Percentiles rank a stretch among this genome's conserved stretches.
Conservation (phyloP, 2,113 vertebrate genomes). For the Campylorhamphus procurvoides region DNA sequence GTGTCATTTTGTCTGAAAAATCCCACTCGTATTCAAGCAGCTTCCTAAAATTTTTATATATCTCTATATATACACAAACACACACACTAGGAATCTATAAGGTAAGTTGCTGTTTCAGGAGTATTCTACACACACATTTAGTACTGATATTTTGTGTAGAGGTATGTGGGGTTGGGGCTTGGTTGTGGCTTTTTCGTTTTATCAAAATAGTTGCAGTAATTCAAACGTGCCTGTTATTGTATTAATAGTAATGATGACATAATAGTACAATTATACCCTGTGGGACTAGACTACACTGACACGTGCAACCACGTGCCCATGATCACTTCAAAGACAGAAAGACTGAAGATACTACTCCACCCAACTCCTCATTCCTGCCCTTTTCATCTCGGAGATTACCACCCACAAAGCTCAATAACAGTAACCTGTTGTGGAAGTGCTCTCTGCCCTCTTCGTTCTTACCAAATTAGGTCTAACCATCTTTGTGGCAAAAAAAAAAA, state of each 20-base stretch:
- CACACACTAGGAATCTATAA: accelerated
- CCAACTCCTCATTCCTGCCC: background rate
- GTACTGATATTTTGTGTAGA: background rate
- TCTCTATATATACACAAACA: background rate
- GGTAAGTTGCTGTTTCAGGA: background rate
- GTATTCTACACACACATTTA: background rate
- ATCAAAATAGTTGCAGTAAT: background rate
- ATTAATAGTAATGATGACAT: background rate
- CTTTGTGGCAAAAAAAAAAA: background rate
- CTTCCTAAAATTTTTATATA: background rate
- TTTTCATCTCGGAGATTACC: constrained; percentile 22
- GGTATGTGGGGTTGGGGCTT: background rate
- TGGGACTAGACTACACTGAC: background rate
- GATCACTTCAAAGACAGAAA: constrained; percentile 7
- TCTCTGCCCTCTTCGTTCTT: background rate
- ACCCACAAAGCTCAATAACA: background rate
- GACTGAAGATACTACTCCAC: constrained; percentile 31
- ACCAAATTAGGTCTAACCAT: background rate
- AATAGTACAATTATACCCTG: constrained; percentile 11
- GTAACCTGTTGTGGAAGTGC: background rate
- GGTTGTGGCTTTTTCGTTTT: background rate
- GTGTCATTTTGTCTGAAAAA: background rate
- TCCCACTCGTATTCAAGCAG: background rate
- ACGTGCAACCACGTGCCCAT: background rate
- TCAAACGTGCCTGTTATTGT: background rate